These are phyloP conservation scores for Calliphora vicina DNA, from an alignment of 1,140 invertebrate species.

Conservation along the genomic window DNA sequence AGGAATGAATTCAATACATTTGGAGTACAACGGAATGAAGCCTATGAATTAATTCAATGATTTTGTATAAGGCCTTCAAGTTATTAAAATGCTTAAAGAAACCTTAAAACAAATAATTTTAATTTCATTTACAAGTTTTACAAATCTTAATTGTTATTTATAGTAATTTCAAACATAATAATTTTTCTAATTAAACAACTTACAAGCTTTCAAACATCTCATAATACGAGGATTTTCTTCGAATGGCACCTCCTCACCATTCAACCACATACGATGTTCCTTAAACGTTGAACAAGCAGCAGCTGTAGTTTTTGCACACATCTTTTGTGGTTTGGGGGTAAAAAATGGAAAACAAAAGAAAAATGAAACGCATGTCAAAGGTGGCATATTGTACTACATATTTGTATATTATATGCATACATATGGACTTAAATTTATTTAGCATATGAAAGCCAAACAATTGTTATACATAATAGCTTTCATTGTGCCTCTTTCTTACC, in stretches of 20 bases:
- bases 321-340: conserved; percentile 66
- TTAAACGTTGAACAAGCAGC: conserved; percentile 75
- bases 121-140: too few species aligned
- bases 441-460: conserved; percentile 4
- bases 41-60: too few species aligned
- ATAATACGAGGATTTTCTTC: conserved; percentile 75
- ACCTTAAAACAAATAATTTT: too few species aligned
- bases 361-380: conserved; percentile 24
- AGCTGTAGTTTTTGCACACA: conserved; percentile 91
- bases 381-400: not conserved
- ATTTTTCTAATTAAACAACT: conserved; percentile 55
- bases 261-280: conserved; percentile 87
- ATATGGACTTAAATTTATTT: not conserved
- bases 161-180: too few species aligned
- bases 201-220: conserved; percentile 82
- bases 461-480: not conserved
- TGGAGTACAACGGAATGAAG: too few species aligned
- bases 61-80: too few species aligned
- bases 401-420: not conserved
- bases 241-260: conserved; percentile 81
- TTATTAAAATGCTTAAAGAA: too few species aligned
- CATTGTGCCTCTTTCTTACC: conserved; percentile 64
- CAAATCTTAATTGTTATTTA: too few species aligned
- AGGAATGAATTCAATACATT: too few species aligned
- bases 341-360: conserved; percentile 23